Evolutionary conservation across 1,140 invertebrate genomes (phyloP).

Genomic region (Ptiloglossa arizonensis): DNA sequence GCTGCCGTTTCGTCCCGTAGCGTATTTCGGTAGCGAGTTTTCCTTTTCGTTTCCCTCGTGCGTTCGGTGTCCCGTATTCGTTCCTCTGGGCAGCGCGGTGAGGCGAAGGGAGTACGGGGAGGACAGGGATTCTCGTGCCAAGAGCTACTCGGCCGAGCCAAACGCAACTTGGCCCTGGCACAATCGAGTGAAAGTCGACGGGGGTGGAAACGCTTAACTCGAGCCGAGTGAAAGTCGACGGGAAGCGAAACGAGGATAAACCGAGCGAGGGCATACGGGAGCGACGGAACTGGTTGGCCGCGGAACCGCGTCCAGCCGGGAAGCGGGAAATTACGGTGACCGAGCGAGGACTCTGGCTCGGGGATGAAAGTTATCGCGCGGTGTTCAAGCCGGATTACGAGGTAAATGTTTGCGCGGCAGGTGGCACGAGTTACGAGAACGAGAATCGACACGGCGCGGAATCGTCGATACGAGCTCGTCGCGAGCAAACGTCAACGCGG

Average conservation of each 20-base stretch:
- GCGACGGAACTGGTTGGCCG: conserved; percentile 30
- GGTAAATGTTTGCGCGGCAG: conserved; percentile 44
- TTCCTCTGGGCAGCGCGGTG: conserved; percentile 48
- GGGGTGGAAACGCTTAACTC: conserved; percentile 59
- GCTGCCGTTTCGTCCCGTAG: not conserved
- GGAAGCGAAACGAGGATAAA: conserved; percentile 47
- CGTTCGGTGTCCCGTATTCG: conserved; percentile 28
- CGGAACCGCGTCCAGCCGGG: conserved; percentile 15
- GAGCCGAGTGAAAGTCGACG: conserved; percentile 52
- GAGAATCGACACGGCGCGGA: not conserved
- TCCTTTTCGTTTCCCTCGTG: conserved; percentile 1
- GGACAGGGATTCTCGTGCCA: conserved; percentile 66
- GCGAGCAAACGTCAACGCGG: not conserved
- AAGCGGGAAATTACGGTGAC: conserved; percentile 20
- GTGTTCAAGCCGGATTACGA: conserved; percentile 31
- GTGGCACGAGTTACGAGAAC: conserved; percentile 27
- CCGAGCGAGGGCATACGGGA: conserved; percentile 30
- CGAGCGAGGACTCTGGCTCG: conserved; percentile 36
- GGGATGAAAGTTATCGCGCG: conserved; percentile 46
- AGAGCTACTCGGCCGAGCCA: conserved; percentile 67
- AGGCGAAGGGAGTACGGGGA: not conserved
- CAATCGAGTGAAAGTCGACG: conserved; percentile 67
- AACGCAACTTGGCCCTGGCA: conserved; percentile 62
- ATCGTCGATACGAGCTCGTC: not conserved
- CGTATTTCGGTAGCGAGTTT: conserved; percentile 53